A percentile compares a stretch with the other conserved stretches of the same genome.
These are phyloP conservation scores for Lottia scabra DNA, from an alignment of 2,888 invertebrate species.

Conservation along the genomic window DNA sequence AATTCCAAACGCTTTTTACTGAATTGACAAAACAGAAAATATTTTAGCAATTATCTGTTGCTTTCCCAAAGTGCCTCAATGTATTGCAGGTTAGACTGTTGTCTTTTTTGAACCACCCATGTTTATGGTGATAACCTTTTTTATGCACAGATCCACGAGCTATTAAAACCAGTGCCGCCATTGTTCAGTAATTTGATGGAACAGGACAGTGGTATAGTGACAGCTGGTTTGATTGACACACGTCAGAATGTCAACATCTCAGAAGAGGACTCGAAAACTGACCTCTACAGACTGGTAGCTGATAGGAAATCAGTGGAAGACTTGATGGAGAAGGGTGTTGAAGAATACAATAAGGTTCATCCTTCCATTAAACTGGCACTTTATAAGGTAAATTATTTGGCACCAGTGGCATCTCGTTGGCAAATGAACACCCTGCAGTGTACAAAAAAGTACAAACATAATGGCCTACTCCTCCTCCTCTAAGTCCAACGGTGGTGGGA, in stretches of 20 bases:
- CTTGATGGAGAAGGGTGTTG: constrained; percentile 62
- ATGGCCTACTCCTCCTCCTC: too few species aligned
- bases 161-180: constrained; percentile 55
- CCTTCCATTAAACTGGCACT: constrained; percentile 64
- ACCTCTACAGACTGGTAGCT: constrained; percentile 56
- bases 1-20: too few species aligned
- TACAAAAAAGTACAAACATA: too few species aligned
- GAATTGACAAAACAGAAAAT: too few species aligned
- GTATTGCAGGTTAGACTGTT: too few species aligned
- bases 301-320: constrained; percentile 43
- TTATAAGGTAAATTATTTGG: constrained; percentile 64
- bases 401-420: too few species aligned
- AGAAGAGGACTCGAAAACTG: constrained; percentile 61
- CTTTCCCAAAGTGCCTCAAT: too few species aligned
- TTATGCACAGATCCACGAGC: constrained; percentile 48
- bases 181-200: constrained; percentile 66
- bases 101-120: too few species aligned
- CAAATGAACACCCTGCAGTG: too few species aligned
- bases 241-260: constrained; percentile 52
- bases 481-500: too few species aligned
- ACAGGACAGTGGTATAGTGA: constrained; percentile 66
- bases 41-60: too few species aligned
- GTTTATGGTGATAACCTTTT: too few species aligned
- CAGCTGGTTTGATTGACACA: constrained; percentile 62
- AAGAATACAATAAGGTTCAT: constrained; percentile 68